Conservation (phyloP, 2,797 vertebrate genomes). For the Eulemur rubriventer region DNA sequence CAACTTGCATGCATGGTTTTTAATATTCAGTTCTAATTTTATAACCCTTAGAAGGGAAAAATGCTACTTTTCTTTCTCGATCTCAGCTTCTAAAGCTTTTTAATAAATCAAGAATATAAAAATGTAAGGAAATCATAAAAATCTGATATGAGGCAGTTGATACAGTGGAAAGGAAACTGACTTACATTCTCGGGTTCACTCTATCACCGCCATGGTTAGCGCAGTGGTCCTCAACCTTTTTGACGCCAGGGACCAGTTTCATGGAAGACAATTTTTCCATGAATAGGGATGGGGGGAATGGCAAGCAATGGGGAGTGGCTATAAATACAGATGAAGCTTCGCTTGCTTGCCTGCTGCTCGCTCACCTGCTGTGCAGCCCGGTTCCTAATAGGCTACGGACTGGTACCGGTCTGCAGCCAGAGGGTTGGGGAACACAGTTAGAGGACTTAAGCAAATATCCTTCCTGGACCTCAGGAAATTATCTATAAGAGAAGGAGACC, state of each 20-base stretch:
- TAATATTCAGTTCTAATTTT: not conserved
- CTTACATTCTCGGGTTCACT: not conserved
- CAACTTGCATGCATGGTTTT: not conserved
- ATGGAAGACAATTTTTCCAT: too few species aligned
- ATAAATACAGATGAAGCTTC: too few species aligned
- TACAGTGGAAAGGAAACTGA: not conserved
- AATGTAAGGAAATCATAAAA: not conserved
- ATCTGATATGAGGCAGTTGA: not conserved
- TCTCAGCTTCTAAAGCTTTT: not conserved
- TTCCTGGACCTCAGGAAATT: not conserved
- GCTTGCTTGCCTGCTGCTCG: too few species aligned
- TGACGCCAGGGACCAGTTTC: too few species aligned
- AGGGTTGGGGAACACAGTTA: too few species aligned
- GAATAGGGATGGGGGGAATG: too few species aligned
- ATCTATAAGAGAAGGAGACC: not conserved
- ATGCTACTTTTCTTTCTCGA: not conserved
- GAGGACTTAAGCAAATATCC: not conserved
- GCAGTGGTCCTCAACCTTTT: too few species aligned
- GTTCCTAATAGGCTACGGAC: too few species aligned
- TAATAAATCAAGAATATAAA: not conserved
- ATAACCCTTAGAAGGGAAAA: not conserved
- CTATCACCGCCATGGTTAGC: not conserved
- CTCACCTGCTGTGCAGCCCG: too few species aligned
- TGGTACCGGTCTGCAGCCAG: too few species aligned
- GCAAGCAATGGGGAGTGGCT: too few species aligned